These are phyloP conservation scores for Semaprochilodus insignis DNA, from an alignment of 2,797 vertebrate species.

Conservation along the genomic window DNA sequence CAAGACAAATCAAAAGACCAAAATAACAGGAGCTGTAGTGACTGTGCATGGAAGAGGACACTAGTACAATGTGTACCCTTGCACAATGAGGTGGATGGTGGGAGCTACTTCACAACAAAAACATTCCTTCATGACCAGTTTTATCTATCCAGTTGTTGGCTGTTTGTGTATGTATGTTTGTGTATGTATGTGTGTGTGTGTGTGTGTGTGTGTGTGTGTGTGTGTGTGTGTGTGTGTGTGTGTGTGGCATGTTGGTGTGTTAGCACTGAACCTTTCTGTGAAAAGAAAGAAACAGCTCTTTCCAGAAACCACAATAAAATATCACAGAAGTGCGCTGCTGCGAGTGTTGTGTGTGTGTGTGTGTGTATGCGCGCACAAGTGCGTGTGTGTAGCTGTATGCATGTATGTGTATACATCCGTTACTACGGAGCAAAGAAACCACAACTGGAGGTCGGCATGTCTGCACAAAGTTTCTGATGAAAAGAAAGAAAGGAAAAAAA, in stretches of 20 bases:
- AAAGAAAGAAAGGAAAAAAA: conserved; percentile 26
- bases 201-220: too few relatives aligned
- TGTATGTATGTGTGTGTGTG: neutral
- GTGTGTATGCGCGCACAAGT: neutral
- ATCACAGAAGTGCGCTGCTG: neutral
- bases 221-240: too few relatives aligned
- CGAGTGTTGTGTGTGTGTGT: neutral
- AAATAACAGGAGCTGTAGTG: too few relatives aligned
- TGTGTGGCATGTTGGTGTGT: too few relatives aligned
- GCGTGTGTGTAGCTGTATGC: neutral
- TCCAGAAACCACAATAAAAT: neutral
- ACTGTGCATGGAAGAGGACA: too few relatives aligned
- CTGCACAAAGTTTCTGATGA: neutral
- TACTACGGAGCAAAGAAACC: conserved; percentile 38
- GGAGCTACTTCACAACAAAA: too few relatives aligned
- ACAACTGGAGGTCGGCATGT: neutral
- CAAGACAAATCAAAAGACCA: too few relatives aligned
- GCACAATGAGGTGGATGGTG: too few relatives aligned
- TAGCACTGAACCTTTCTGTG: neutral
- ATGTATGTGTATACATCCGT: conserved; percentile 9
- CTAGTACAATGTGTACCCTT: too few relatives aligned
- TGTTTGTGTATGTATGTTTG: conserved; percentile 8
- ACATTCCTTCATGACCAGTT: too few relatives aligned
- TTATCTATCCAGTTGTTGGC: too few relatives aligned
- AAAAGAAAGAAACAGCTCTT: neutral